Conservation (phyloP, 2,797 vertebrate species). For the Pipistrellus pipistrellus region DNA sequence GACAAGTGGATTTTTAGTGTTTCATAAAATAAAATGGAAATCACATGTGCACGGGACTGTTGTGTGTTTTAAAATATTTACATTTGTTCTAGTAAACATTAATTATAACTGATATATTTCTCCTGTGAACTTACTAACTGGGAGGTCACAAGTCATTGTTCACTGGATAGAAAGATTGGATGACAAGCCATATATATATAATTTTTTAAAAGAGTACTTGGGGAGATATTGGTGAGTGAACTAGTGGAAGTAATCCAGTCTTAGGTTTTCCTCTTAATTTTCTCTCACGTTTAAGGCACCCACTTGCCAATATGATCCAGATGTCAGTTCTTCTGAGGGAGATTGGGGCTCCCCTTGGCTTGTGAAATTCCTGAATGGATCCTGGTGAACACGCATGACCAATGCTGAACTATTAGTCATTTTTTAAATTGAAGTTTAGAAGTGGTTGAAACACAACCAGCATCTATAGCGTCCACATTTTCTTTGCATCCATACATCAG, state of each 20-base stretch:
- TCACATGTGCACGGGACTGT: constrained; percentile 74
- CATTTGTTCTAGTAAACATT: constrained; percentile 77
- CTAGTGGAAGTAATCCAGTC: constrained; percentile 59
- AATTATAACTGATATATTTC: constrained; percentile 74
- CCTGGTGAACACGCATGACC: neutral
- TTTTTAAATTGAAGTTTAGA: constrained; percentile 24
- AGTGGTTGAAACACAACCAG: neutral
- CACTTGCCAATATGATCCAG: constrained; percentile 73
- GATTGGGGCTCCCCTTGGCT: neutral
- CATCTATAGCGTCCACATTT: neutral
- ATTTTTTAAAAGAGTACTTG: neutral
- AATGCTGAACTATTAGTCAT: neutral
- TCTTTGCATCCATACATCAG: neutral
- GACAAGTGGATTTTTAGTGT: constrained; percentile 80
- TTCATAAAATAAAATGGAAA: constrained; percentile 82
- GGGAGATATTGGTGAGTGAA: constrained; percentile 42
- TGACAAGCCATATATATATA: neutral
- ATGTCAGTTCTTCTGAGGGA: constrained; percentile 66
- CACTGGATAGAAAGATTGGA: constrained; percentile 37
- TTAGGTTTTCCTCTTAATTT: constrained; percentile 72
- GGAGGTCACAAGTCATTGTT: constrained; percentile 74
- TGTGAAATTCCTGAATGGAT: constrained; percentile 55
- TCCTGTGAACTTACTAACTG: constrained; percentile 71
- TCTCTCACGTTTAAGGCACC: constrained; percentile 67
- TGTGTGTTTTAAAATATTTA: constrained; percentile 79